These are phyloP conservation scores for Zaprionus capensis DNA, from an alignment of 1,140 invertebrate genomes.

Conservation along the genomic window DNA sequence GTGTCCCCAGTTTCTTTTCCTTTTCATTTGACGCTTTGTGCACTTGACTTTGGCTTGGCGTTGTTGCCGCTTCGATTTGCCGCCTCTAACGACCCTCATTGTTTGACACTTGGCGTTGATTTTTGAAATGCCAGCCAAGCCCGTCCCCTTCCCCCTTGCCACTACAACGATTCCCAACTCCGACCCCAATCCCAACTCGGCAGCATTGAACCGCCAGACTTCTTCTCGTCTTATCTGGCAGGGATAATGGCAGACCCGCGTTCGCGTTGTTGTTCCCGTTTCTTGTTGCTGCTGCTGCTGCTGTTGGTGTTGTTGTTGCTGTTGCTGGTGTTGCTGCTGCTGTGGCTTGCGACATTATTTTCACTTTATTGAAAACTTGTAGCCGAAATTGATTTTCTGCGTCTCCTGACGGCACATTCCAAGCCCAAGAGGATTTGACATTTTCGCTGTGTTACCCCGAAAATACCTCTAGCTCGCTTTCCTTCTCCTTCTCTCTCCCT, in stretches of 20 bases:
- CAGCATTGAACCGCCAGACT: conserved; percentile 8
- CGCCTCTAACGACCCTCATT: conserved; percentile 81
- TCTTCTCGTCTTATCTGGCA: conserved; percentile 57
- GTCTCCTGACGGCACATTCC: conserved; percentile 73
- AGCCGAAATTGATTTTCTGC: conserved; percentile 79
- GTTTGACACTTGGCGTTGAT: conserved; percentile 79
- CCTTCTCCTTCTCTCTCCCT: background rate
- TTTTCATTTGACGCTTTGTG: conserved; percentile 81
- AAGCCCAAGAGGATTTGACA: conserved; percentile 71
- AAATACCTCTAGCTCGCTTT: conserved; percentile 5
- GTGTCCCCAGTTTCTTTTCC: conserved; percentile 49
- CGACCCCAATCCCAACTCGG: background rate
- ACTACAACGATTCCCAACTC: background rate
- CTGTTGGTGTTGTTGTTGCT: background rate
- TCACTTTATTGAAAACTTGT: conserved; percentile 83
- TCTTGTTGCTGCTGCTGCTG: background rate
- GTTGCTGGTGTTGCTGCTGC: conserved; percentile 30
- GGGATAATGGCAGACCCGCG: conserved; percentile 62
- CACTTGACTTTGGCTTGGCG: conserved; percentile 75
- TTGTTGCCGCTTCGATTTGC: conserved; percentile 65
- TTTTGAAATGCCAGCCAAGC: conserved; percentile 49
- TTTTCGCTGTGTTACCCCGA: conserved; percentile 50
- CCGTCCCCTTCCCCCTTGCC: background rate
- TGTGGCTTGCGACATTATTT: conserved; percentile 71
- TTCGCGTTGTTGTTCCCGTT: conserved; percentile 9